Conservation (phyloP, 2,888 invertebrate species). For the Acronicta psi region DNA sequence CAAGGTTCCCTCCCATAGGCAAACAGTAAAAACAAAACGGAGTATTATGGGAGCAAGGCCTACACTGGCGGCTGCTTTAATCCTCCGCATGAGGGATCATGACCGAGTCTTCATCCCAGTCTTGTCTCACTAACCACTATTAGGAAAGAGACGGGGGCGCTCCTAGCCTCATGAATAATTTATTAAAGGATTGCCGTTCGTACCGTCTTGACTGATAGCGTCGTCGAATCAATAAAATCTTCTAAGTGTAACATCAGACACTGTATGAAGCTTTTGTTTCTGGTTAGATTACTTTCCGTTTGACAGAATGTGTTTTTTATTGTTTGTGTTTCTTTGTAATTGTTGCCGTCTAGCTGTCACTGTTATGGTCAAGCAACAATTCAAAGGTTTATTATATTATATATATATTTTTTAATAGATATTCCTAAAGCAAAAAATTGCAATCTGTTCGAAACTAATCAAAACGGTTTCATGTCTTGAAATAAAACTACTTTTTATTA, state of each 20-base stretch:
- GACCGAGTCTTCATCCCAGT: slow-evolving; percentile 48
- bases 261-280: slow-evolving; percentile 60
- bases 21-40: slow-evolving; percentile 55
- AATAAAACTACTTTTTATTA: too few species aligned
- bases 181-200: slow-evolving; percentile 67
- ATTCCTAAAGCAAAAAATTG: too few species aligned
- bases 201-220: slow-evolving; percentile 70
- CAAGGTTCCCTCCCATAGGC: slow-evolving; percentile 48
- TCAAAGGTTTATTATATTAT: slow-evolving; percentile 9
- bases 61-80: slow-evolving; percentile 45
- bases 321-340: slow-evolving; percentile 39
- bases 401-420: neutral
- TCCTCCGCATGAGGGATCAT: slow-evolving; percentile 57
- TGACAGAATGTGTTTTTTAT: slow-evolving; percentile 52
- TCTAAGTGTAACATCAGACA: slow-evolving; percentile 63
- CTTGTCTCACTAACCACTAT: slow-evolving; percentile 73
- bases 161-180: slow-evolving; percentile 70
- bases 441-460: too few species aligned
- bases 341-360: slow-evolving; percentile 8
- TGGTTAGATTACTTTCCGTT: slow-evolving; percentile 44
- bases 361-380: slow-evolving; percentile 9
- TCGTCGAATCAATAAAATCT: slow-evolving; percentile 71
- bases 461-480: too few species aligned
- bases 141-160: slow-evolving; percentile 62
- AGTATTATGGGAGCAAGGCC: slow-evolving; percentile 36